Conservation (phyloP, 2,797 vertebrate genomes). For the Mallotus villosus region DNA sequence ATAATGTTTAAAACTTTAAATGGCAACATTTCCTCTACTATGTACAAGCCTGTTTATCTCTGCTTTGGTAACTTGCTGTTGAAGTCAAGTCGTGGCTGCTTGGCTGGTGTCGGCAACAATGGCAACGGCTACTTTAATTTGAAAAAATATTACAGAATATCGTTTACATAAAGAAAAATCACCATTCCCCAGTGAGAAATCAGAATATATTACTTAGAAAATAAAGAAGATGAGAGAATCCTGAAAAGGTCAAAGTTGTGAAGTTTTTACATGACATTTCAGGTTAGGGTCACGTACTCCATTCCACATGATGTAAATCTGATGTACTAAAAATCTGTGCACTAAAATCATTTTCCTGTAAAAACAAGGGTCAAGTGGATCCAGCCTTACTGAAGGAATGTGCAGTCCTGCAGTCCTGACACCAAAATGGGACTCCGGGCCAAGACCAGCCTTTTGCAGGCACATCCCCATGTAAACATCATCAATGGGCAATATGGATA, state of each 20-base stretch:
- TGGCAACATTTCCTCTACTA: too few species aligned
- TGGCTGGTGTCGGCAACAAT: too few species aligned
- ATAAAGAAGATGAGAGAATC: neutral
- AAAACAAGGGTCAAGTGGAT: constrained; percentile 74
- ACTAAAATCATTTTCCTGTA: constrained; percentile 81
- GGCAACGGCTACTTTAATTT: too few species aligned
- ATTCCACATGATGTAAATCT: constrained; percentile 80
- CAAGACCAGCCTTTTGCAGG: constrained; percentile 71
- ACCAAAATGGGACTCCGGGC: constrained; percentile 70
- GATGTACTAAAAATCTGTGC: constrained; percentile 76
- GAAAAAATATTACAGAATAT: too few species aligned
- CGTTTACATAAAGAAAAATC: too few species aligned
- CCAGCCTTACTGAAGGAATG: constrained; percentile 47
- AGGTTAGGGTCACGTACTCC: constrained; percentile 62
- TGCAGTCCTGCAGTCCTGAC: constrained; percentile 71
- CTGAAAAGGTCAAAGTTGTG: neutral
- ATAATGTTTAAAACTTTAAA: too few species aligned
- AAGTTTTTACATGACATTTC: constrained; percentile 45
- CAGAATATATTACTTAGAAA: neutral
- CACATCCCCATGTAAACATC: constrained; percentile 89
- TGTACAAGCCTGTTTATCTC: too few species aligned
- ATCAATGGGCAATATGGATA: constrained; percentile 81
- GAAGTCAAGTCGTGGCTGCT: too few species aligned
- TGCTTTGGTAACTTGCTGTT: too few species aligned
- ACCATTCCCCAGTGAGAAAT: too few species aligned